Percentiles rank a stretch among this genome's conserved stretches.
Conservation (phyloP, 1,140 invertebrate species). For the Penaeus indicus region DNA sequence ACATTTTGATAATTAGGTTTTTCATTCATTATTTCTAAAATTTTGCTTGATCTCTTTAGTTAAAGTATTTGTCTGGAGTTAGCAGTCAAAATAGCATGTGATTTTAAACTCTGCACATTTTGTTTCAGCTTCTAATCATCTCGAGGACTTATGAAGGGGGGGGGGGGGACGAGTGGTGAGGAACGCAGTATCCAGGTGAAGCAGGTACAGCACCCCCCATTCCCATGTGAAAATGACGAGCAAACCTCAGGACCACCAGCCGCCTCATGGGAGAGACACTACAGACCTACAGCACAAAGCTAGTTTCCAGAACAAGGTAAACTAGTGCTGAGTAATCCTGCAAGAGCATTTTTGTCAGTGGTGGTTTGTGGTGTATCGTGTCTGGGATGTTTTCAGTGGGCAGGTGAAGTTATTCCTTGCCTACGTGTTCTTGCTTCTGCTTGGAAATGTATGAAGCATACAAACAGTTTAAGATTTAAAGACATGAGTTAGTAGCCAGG, state of each 20-base stretch:
- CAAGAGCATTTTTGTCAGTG: too few relatives aligned
- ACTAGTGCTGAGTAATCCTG: too few relatives aligned
- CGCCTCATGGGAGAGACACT: neutral
- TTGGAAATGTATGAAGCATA: too few relatives aligned
- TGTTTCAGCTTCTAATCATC: slow-evolving; percentile 52
- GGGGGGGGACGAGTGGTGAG: slow-evolving; percentile 1
- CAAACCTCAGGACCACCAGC: neutral
- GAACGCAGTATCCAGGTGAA: slow-evolving; percentile 24
- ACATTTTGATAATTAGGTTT: too few relatives aligned
- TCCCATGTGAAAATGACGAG: slow-evolving; percentile 27
- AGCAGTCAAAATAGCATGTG: slow-evolving; percentile 33
- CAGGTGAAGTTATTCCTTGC: too few relatives aligned
- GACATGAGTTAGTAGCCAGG: too few relatives aligned
- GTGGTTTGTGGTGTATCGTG: too few relatives aligned
- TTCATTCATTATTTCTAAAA: neutral
- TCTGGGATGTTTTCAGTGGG: too few relatives aligned
- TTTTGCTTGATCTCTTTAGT: neutral
- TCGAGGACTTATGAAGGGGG: slow-evolving; percentile 54
- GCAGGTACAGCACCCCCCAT: slow-evolving; percentile 35
- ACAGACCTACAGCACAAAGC: slow-evolving; percentile 21
- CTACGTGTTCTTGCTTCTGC: too few relatives aligned
- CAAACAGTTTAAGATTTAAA: too few relatives aligned
- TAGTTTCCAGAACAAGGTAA: slow-evolving; percentile 14
- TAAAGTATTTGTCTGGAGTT: neutral
- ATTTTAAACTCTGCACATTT: slow-evolving; percentile 46